Percentiles rank a stretch among this genome's conserved stretches.
Conservation (phyloP, 2,113 vertebrate genomes). For the Malurus alboscapulatus region DNA sequence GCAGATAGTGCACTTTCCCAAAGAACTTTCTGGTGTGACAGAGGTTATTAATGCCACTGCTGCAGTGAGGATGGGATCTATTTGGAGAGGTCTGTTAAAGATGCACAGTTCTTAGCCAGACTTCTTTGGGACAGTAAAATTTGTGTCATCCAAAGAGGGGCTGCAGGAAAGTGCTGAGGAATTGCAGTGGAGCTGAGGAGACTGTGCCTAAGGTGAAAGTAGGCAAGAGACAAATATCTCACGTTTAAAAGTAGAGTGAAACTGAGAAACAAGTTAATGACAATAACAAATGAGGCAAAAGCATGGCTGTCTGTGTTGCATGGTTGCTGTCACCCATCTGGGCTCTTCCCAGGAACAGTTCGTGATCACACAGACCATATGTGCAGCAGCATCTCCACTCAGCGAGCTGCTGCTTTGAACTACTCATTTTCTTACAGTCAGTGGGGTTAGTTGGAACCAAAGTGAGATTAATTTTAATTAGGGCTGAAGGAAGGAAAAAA, state of each 20-base stretch:
- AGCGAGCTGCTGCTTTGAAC: neutral
- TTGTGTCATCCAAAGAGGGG: neutral
- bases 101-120: neutral
- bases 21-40: neutral
- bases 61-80: neutral
- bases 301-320: neutral
- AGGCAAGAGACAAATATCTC: neutral
- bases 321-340: neutral
- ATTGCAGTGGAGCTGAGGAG: neutral
- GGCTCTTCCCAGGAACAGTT: slow-evolving; percentile 8
- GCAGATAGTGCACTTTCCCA: neutral
- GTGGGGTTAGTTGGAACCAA: neutral
- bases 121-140: neutral
- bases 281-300: neutral
- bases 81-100: neutral
- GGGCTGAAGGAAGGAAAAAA: neutral
- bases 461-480: slow-evolving; percentile 56
- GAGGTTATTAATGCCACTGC: neutral
- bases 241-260: neutral
- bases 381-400: neutral
- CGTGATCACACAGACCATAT: slow-evolving; percentile 22
- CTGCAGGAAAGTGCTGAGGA: neutral
- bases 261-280: neutral
- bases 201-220: neutral
- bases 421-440: neutral